These are phyloP conservation scores for Heliocidaris erythrogramma DNA, from an alignment of 35 echinoderm and acorn worm genomes.

Conservation along the genomic window DNA sequence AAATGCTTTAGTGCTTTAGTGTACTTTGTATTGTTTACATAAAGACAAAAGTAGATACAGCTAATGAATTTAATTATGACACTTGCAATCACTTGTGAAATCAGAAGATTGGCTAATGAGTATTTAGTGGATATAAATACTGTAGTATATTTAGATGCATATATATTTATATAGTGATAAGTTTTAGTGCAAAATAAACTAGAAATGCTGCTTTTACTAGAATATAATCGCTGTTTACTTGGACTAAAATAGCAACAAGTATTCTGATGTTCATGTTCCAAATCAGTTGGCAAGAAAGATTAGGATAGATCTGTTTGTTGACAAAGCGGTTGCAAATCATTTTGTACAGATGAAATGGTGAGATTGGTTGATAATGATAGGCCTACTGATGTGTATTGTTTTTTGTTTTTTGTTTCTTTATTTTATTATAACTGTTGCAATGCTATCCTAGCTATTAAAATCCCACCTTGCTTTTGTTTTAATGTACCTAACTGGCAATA, in stretches of 20 bases:
- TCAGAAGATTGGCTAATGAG: no score
- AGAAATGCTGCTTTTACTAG: neutral
- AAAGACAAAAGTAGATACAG: no score
- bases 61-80: no score
- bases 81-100: no score
- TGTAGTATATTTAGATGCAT: neutral
- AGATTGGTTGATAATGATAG: no score
- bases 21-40: no score
- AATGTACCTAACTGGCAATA: neutral
- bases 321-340: no score
- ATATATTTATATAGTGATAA: neutral
- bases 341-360: no score
- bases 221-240: neutral
- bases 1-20: no score
- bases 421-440: neutral
- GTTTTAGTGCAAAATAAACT: neutral
- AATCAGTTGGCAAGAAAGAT: neutral
- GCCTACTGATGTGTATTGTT: no score
- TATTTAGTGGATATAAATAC: neutral
- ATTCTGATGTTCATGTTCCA: neutral
- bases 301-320: no score
- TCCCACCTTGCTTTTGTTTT: neutral
- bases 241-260: neutral
- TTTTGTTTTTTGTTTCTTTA: no score
- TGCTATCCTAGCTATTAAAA: neutral